Base-by-base conservation (phyloP, 2,113 vertebrate species). In the Chlorodrepanis virens region DNA sequence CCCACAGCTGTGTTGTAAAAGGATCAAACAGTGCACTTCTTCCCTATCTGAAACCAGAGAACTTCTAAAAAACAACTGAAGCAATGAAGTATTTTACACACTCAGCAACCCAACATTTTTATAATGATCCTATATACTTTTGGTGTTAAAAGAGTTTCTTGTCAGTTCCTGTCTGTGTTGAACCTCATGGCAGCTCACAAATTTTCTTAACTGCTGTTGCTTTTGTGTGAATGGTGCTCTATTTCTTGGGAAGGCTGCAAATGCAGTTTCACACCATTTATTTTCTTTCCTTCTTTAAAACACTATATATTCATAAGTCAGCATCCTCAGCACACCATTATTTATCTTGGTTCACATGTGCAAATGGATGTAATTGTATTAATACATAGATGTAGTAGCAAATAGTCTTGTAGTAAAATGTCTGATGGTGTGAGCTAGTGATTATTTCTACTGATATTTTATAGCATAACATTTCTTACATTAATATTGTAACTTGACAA, bases 111-210 rank as follows among this genome's bases (percentile, higher is more conserved):
- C 77, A 90, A 61, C 14, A 53, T 91, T 78, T 87, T 93, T 82
- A 56, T 65, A 94, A 91, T 33, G 44, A 87, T 79, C 53, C 56
- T 89, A 92, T 91, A 57, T 87, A 64, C 31, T 89, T 79, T 1
- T 23, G 29, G 80, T 94, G 65, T 89, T 89, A 81, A 91, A 93
- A 81, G 69, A 63, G 28, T 68, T 92, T 31, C 65, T 87, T 95
- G 81, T 87, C 74, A 94, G 77, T 72, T 89, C 25, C 42, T 87
- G 76, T 52, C 47, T 74, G 47, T 0, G 2, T 45, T 81, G 37
- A 92, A 75, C 68, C 60, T 90, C 29, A 13, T 59, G 89, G 78
- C 91, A 94, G 92, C 76, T 89, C 83, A 92, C 95, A 94, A 90
- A 95, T 92, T 86, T 71, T 85, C 65, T 90, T 82, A 87, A 61